These are phyloP conservation scores for Triplophysa rosa DNA, from an alignment of 2,113 vertebrate species.

Conservation along the genomic window DNA sequence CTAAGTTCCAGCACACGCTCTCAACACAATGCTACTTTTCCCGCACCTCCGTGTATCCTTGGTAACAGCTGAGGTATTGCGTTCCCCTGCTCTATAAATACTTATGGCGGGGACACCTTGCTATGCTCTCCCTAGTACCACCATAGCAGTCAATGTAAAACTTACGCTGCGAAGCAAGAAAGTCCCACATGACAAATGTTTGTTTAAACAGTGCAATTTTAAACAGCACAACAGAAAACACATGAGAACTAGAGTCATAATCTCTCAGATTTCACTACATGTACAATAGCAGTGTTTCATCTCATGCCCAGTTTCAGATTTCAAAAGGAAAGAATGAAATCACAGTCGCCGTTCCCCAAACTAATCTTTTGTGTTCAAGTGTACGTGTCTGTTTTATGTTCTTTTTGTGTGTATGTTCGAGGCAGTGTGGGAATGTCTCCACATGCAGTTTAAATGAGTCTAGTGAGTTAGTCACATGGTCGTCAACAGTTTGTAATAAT, in stretches of 20 bases:
- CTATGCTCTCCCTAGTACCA: slow-evolving; percentile 45
- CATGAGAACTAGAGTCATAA: neutral
- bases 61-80: slow-evolving; percentile 77
- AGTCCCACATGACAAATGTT: neutral
- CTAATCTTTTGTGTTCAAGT: neutral
- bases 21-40: slow-evolving; percentile 46
- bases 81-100: slow-evolving; percentile 78
- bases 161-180: neutral
- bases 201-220: neutral
- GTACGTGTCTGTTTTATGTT: slow-evolving; percentile 4
- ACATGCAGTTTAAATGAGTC: neutral
- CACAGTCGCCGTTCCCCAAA: neutral
- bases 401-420: neutral
- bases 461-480: too few relatives aligned
- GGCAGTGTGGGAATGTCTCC: neutral
- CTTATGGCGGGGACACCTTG: slow-evolving; percentile 73
- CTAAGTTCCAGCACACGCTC: slow-evolving; percentile 39
- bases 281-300: slow-evolving; percentile 2
- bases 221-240: neutral
- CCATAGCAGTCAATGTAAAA: slow-evolving; percentile 26
- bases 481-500: too few relatives aligned
- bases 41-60: slow-evolving; percentile 74
- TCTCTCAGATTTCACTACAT: slow-evolving; percentile 4
- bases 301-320: slow-evolving; percentile 1
- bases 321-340: slow-evolving; percentile 21